Percentiles rank a stretch among this genome's conserved stretches.
Evolutionary conservation across 2,797 vertebrate genomes (phyloP).

Genomic region (Pagetopsis macropterus): DNA sequence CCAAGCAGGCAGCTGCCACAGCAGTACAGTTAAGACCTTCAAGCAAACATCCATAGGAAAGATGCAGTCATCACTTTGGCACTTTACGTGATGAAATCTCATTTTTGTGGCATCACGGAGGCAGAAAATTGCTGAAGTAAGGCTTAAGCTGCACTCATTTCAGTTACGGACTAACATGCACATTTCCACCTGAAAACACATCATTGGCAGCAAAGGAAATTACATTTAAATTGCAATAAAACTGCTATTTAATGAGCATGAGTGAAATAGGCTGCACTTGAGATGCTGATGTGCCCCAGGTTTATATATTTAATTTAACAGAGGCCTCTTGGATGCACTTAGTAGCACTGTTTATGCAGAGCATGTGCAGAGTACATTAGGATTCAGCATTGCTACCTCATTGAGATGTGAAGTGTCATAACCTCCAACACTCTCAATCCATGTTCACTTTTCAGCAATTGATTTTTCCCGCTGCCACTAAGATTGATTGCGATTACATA

Average conservation of each 20-base stretch:
- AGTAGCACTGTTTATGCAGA: conserved; percentile 45
- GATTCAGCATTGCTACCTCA: conserved; percentile 61
- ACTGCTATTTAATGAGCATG: conserved; percentile 50
- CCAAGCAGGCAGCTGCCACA: conserved; percentile 47
- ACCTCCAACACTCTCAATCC: conserved; percentile 63
- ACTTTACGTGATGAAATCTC: conserved; percentile 20
- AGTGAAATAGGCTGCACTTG: conserved; percentile 39
- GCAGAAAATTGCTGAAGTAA: conserved; percentile 7
- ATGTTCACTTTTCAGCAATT: conserved; percentile 50
- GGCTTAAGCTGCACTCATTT: conserved; percentile 16
- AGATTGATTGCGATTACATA: conserved; percentile 32
- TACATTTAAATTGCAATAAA: conserved; percentile 37
- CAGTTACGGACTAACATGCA: neutral
- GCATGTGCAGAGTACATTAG: conserved; percentile 45
- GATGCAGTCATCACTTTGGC: conserved; percentile 19
- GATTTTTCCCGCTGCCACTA: conserved; percentile 31
- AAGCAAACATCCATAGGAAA: conserved; percentile 38
- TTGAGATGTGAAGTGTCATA: conserved; percentile 67
- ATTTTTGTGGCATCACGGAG: neutral
- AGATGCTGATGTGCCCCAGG: conserved; percentile 26
- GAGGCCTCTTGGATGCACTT: conserved; percentile 50
- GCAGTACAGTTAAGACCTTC: conserved; percentile 39
- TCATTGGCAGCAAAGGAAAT: conserved; percentile 21
- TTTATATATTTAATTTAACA: conserved; percentile 36
- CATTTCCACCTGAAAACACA: conserved; percentile 31